These are phyloP conservation scores for Varroa destructor DNA, from an alignment of 1,140 invertebrate genomes.

Conservation along the genomic window DNA sequence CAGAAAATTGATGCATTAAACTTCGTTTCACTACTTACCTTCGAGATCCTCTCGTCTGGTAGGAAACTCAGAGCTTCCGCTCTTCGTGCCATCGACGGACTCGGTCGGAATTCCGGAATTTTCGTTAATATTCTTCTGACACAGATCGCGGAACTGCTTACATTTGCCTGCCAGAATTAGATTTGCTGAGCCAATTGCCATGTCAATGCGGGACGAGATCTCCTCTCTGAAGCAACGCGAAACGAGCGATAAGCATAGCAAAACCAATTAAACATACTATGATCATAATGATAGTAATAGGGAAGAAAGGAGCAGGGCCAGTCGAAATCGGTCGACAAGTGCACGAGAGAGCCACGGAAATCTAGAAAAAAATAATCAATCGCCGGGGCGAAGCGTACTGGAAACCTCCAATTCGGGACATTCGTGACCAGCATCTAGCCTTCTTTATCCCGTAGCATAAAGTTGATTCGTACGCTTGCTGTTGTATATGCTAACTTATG, in stretches of 20 bases:
- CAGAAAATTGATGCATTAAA: too few species aligned
- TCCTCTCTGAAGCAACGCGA: background rate
- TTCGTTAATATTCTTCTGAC: slow-evolving; percentile 5
- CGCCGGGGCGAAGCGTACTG: too few species aligned
- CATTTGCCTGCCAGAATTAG: slow-evolving; percentile 5
- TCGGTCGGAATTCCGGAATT: background rate
- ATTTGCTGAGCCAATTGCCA: background rate
- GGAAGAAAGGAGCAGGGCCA: background rate
- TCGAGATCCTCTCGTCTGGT: slow-evolving; percentile 5
- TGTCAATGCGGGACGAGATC: slow-evolving; percentile 8
- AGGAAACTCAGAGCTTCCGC: background rate
- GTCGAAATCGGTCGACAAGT: background rate
- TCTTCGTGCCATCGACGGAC: background rate
- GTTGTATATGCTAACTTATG: too few species aligned
- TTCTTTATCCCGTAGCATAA: too few species aligned
- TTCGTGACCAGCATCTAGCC: too few species aligned
- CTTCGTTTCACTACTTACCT: background rate
- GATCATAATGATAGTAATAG: background rate
- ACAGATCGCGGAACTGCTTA: slow-evolving; percentile 23
- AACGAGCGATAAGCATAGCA: background rate
- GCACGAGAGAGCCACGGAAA: background rate
- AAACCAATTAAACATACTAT: background rate
- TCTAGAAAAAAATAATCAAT: background rate
- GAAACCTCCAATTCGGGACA: too few species aligned
- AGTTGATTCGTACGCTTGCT: too few species aligned